Evolutionary conservation across 1,140 invertebrate genomes (phyloP).

Genomic region (Drosophila equinoxialis): DNA sequence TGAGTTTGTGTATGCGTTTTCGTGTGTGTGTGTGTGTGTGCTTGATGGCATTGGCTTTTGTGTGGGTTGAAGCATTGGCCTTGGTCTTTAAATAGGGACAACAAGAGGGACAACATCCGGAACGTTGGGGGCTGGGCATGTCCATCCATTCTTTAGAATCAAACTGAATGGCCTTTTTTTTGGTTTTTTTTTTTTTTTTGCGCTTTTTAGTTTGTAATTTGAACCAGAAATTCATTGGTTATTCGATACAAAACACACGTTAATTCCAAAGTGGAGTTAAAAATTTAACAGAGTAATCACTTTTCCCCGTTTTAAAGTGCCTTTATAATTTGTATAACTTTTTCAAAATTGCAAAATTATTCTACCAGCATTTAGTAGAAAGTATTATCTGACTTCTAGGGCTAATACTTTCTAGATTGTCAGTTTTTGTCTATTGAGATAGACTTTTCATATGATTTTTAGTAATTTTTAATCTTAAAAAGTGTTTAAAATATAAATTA

Average conservation of each 20-base stretch:
- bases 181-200: not conserved
- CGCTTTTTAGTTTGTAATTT: not conserved
- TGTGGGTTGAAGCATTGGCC: constrained; percentile 53
- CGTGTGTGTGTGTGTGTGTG: constrained; percentile 37
- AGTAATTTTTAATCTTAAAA: too few relatives aligned
- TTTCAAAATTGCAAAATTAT: not conserved
- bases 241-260: not conserved
- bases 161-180: constrained; percentile 2
- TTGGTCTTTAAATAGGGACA: constrained; percentile 60
- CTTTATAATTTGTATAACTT: not conserved
- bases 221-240: constrained; percentile 1
- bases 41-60: constrained; percentile 52
- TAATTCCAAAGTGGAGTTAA: not conserved
- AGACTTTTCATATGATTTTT: too few relatives aligned
- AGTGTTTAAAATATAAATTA: too few relatives aligned
- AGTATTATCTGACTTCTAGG: too few relatives aligned
- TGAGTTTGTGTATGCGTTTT: constrained; percentile 32
- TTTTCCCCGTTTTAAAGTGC: not conserved
- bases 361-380: too few relatives aligned
- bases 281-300: not conserved
- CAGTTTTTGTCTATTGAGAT: too few relatives aligned
- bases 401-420: too few relatives aligned
- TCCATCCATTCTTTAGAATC: constrained; percentile 10
- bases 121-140: not conserved
- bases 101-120: constrained; percentile 12